Conservation (phyloP, 2,797 vertebrate genomes). For the Oreonectes daqikongensis region DNA sequence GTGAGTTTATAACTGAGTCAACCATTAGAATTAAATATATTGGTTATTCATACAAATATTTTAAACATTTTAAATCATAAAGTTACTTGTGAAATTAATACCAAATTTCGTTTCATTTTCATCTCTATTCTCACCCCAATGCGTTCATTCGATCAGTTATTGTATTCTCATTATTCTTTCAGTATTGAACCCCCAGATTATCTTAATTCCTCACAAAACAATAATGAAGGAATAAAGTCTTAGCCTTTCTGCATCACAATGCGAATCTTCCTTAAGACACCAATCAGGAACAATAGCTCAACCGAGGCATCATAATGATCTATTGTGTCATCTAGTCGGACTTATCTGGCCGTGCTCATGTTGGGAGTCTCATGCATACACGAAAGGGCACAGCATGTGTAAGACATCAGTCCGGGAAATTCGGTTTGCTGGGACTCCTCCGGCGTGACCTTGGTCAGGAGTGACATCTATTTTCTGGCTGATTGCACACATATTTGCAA, state of each 20-base stretch:
- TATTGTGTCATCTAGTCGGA: slow-evolving; percentile 32
- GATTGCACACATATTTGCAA: slow-evolving; percentile 82
- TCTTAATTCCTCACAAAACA: slow-evolving; percentile 19
- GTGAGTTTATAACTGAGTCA: no score
- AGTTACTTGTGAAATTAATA: no score
- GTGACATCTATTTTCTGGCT: slow-evolving; percentile 84
- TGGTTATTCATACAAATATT: no score
- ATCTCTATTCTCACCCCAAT: not conserved
- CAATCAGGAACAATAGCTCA: slow-evolving; percentile 13
- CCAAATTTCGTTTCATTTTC: no score
- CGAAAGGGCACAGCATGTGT: slow-evolving; percentile 65
- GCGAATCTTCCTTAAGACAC: slow-evolving; percentile 24
- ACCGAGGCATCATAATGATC: slow-evolving; percentile 31
- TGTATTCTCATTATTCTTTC: slow-evolving; percentile 10
- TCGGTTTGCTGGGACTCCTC: slow-evolving; percentile 66
- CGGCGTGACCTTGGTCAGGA: slow-evolving; percentile 80
- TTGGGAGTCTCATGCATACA: slow-evolving; percentile 63
- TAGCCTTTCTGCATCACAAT: slow-evolving; percentile 17
- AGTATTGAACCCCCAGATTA: slow-evolving; percentile 21
- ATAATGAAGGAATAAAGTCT: slow-evolving; percentile 5
- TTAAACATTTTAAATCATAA: no score
- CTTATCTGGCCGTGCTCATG: slow-evolving; percentile 32
- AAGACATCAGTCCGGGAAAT: slow-evolving; percentile 79
- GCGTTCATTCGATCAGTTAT: not conserved
- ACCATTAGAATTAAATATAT: no score